phyloP scores from a whole-genome alignment of 2,797 vertebrate species.

The Rhinoraja longicauda region DNA sequence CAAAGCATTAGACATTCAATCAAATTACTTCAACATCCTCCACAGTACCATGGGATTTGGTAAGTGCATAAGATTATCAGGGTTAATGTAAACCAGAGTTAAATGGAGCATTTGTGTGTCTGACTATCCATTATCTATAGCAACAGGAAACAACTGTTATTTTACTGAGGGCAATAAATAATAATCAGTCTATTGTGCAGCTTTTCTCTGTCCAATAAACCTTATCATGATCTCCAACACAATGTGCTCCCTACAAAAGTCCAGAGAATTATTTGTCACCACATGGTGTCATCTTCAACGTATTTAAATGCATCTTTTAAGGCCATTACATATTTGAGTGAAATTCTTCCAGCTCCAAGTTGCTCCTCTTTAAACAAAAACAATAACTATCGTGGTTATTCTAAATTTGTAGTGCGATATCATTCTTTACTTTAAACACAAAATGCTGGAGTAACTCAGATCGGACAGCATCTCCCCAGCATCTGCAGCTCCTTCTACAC shows the following conservation, averaged over 20 bases:
- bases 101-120: neutral
- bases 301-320: neutral
- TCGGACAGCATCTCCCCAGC: no score
- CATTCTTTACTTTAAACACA: neutral
- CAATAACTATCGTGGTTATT: neutral
- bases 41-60: neutral
- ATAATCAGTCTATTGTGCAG: neutral
- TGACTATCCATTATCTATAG: constrained; percentile 32
- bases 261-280: neutral
- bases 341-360: neutral
- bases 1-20: neutral
- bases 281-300: neutral
- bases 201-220: neutral
- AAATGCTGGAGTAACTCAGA: no score
- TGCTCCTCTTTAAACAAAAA: neutral
- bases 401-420: neutral
- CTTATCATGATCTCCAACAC: neutral
- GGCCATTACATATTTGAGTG: neutral
- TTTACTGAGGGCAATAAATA: constrained; percentile 29
- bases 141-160: constrained; percentile 31
- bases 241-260: neutral
- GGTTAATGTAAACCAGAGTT: constrained; percentile 33
- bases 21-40: constrained; percentile 23
- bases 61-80: constrained; percentile 36
- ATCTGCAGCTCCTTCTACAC: neutral